These are phyloP conservation scores for Aspidapion aeneum DNA, from an alignment of 2,888 invertebrate genomes.

Conservation along the genomic window DNA sequence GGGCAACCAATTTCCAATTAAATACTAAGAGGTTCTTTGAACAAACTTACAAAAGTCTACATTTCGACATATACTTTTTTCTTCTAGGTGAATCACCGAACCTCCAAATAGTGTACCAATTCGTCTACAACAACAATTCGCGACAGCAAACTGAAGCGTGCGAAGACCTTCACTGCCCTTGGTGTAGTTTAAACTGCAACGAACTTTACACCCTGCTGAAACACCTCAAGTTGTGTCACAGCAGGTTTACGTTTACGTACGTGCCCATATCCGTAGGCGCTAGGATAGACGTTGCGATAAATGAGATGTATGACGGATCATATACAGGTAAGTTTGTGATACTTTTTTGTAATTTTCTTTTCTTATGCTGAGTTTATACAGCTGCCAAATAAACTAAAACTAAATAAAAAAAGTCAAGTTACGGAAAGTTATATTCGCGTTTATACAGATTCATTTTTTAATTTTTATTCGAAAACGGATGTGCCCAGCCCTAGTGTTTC, in stretches of 20 bases:
- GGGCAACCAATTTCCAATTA: too few relatives aligned
- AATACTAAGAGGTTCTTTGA: too few relatives aligned
- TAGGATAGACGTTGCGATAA: constrained; percentile 91
- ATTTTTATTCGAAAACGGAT: too few relatives aligned
- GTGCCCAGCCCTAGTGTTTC: too few relatives aligned
- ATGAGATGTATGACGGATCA: constrained; percentile 92
- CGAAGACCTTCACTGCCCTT: constrained; percentile 91
- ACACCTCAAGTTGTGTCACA: constrained; percentile 91
- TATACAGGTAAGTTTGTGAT: constrained; percentile 68
- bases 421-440: too few relatives aligned
- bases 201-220: constrained; percentile 86
- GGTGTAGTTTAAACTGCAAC: constrained; percentile 91
- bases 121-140: constrained; percentile 92
- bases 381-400: too few relatives aligned
- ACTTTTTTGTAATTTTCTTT: too few relatives aligned
- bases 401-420: too few relatives aligned
- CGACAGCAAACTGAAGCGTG: constrained; percentile 94
- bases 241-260: constrained; percentile 90
- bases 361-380: too few relatives aligned
- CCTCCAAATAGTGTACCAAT: constrained; percentile 90
- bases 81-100: constrained; percentile 46
- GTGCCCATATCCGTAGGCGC: constrained; percentile 74
- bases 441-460: too few relatives aligned
- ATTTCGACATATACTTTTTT: too few relatives aligned
- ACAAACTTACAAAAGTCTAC: too few relatives aligned